Evolutionary conservation across 2,113 vertebrate species (phyloP).

Genomic region (Corvus hawaiiensis): DNA sequence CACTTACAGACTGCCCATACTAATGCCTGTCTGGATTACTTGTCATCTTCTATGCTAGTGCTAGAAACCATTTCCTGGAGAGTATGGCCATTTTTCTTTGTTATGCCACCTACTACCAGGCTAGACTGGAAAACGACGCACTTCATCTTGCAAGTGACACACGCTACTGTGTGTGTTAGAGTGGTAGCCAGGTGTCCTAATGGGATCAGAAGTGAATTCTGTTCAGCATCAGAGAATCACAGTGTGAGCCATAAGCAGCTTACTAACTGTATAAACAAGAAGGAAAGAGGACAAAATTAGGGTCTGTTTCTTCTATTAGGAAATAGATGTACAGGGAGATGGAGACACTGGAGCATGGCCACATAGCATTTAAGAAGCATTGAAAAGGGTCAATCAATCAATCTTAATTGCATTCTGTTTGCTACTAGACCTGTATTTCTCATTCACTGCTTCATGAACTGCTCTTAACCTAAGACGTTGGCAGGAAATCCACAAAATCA

Average conservation of each 20-base stretch:
- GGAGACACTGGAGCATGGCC: background rate
- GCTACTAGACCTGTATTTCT: background rate
- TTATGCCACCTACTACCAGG: background rate
- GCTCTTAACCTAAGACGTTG: background rate
- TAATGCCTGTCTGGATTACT: background rate
- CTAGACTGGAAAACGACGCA: background rate
- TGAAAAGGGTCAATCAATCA: background rate
- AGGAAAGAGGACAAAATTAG: background rate
- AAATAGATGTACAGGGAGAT: background rate
- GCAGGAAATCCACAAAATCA: background rate
- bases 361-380: background rate
- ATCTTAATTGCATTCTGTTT: background rate
- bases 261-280: background rate
- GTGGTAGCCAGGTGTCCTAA: background rate
- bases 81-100: background rate
- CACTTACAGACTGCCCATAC: background rate
- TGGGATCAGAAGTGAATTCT: background rate
- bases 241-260: background rate
- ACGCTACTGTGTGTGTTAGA: background rate
- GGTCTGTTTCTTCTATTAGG: background rate
- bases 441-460: background rate
- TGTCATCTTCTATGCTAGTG: background rate
- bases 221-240: background rate
- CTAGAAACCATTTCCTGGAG: background rate
- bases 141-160: background rate